These are phyloP conservation scores for Struthidea cinerea DNA, from an alignment of 2,113 vertebrate species.

Conservation along the genomic window DNA sequence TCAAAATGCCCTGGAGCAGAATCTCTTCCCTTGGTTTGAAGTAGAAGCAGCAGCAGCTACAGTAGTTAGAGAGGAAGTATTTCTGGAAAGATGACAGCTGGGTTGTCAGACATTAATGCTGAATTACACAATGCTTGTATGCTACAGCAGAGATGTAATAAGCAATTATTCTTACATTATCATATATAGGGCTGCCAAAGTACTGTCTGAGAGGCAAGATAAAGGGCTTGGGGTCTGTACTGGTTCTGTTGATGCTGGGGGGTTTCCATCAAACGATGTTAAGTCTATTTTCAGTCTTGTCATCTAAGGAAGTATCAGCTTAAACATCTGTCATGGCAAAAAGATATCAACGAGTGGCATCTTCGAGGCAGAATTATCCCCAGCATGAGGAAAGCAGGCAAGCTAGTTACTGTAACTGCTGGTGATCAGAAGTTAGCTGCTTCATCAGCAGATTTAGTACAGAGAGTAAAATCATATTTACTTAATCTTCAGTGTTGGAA, in stretches of 20 bases:
- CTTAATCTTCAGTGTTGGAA: neutral
- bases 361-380: conserved; percentile 3
- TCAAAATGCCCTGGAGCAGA: conserved; percentile 56
- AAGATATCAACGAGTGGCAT: neutral
- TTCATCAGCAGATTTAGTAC: conserved; percentile 1
- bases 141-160: conserved; percentile 47
- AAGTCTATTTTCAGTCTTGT: neutral
- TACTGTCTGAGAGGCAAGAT: neutral
- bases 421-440: conserved; percentile 1
- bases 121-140: conserved; percentile 53
- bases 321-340: conserved; percentile 9
- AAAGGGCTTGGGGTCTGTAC: neutral
- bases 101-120: conserved; percentile 58
- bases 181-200: conserved; percentile 17
- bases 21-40: conserved; percentile 35
- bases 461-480: conserved; percentile 11
- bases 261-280: neutral
- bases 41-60: neutral
- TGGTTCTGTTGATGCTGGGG: neutral
- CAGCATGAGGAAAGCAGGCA: neutral
- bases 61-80: conserved; percentile 48
- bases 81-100: conserved; percentile 64
- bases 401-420: neutral
- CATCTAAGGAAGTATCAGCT: neutral
- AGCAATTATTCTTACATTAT: conserved; percentile 61